Evolutionary conservation across 2,113 vertebrate genomes (phyloP).

Genomic region (Calonectris borealis): DNA sequence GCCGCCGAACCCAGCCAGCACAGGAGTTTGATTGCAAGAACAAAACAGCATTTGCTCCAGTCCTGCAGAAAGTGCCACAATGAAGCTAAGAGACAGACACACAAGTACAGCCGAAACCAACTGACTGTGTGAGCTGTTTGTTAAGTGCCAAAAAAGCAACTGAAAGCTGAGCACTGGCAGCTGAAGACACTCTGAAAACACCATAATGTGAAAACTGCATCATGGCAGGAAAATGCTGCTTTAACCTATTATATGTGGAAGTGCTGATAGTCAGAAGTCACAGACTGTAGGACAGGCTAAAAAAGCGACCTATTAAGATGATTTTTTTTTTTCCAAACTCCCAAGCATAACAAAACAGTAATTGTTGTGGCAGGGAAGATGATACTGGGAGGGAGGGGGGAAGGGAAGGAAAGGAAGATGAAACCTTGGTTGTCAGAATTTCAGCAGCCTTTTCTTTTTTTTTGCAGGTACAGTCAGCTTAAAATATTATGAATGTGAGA

Average conservation of each 20-base stretch:
- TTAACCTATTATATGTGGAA: not conserved
- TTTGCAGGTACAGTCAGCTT: not conserved
- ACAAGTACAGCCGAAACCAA: not conserved
- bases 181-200: conserved; percentile 12
- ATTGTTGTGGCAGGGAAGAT: not conserved
- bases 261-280: not conserved
- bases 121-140: conserved; percentile 14
- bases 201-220: conserved; percentile 53
- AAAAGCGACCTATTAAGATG: not conserved
- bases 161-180: not conserved
- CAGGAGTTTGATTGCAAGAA: not conserved
- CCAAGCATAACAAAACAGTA: not conserved
- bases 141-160: conserved; percentile 26
- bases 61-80: conserved; percentile 4
- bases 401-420: not conserved
- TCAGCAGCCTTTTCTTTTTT: not conserved
- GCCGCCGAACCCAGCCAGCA: not conserved
- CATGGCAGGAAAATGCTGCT: not conserved
- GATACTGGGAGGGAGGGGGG: not conserved
- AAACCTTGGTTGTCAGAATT: not conserved
- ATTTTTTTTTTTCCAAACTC: not conserved
- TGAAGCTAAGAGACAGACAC: not conserved
- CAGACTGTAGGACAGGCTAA: not conserved
- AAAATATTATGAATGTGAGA: not conserved
- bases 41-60: not conserved